These are phyloP conservation scores for Bibio marci DNA, from an alignment of 2,888 invertebrate genomes.

Conservation along the genomic window DNA sequence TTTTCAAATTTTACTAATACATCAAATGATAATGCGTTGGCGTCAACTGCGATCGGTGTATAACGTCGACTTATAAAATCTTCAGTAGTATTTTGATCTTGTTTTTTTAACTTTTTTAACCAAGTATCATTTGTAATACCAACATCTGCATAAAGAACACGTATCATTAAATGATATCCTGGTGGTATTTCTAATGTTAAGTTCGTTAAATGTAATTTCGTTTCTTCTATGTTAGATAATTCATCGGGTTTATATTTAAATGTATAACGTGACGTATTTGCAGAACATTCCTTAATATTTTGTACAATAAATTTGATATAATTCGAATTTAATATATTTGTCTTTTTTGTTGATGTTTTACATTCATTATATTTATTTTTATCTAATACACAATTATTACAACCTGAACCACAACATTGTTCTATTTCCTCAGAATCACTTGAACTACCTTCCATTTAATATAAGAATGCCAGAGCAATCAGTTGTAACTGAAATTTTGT, in stretches of 20 bases:
- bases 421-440: conserved; percentile 8
- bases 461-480: not conserved
- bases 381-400: conserved; percentile 24
- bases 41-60: conserved; percentile 23
- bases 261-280: not conserved
- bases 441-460: too few relatives aligned
- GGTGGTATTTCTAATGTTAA: conserved; percentile 18
- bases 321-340: not conserved
- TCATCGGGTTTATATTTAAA: not conserved
- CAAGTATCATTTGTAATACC: not conserved
- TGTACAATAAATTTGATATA: not conserved
- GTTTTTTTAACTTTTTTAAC: not conserved
- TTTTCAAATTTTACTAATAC: conserved; percentile 43
- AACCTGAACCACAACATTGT: conserved; percentile 28
- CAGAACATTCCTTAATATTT: not conserved
- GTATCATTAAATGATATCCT: conserved; percentile 14
- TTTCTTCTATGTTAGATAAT: not conserved
- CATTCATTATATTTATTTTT: not conserved
- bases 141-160: conserved; percentile 6
- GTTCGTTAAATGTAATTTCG: not conserved
- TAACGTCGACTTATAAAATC: conserved; percentile 20
- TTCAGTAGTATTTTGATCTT: conserved; percentile 12
- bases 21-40: conserved; percentile 30
- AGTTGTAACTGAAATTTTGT: not conserved
- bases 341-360: too few relatives aligned